Conservation (phyloP, 2,888 invertebrate genomes). For the Acronicta leporina region DNA sequence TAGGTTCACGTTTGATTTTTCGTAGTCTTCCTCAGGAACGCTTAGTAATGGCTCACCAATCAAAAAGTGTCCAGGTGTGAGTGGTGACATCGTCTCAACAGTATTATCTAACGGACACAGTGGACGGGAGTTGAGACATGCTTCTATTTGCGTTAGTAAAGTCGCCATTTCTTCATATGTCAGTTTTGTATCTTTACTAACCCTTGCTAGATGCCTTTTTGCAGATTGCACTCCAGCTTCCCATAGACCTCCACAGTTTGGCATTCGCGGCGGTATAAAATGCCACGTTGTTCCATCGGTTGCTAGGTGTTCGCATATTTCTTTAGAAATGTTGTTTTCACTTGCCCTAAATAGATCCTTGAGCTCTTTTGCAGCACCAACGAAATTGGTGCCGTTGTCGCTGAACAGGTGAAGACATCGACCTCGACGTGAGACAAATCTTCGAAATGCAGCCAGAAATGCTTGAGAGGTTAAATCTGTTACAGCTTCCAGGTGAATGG, state of each 20-base stretch:
- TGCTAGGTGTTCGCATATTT: constrained; percentile 25
- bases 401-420: constrained; percentile 38
- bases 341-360: constrained; percentile 15
- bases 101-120: constrained; percentile 8
- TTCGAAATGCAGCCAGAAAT: no score
- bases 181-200: no score
- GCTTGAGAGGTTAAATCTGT: no score
- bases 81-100: constrained; percentile 5
- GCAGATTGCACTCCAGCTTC: no score
- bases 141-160: constrained; percentile 21
- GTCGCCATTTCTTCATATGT: no score
- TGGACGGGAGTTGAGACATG: constrained; percentile 15
- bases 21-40: constrained; percentile 11
- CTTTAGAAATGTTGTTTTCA: constrained; percentile 12
- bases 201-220: no score
- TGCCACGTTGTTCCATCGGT: constrained; percentile 34
- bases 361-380: constrained; percentile 35
- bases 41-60: constrained; percentile 13
- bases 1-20: constrained; percentile 7
- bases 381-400: constrained; percentile 49
- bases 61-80: constrained; percentile 21
- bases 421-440: constrained; percentile 43
- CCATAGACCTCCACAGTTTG: no score
- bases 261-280: constrained; percentile 39
- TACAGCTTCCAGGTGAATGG: no score